Evolutionary conservation across 2,797 vertebrate genomes (phyloP), one percentile per base, ranked within the genome.

Genomic region (Intellagama lesueurii): DNA sequence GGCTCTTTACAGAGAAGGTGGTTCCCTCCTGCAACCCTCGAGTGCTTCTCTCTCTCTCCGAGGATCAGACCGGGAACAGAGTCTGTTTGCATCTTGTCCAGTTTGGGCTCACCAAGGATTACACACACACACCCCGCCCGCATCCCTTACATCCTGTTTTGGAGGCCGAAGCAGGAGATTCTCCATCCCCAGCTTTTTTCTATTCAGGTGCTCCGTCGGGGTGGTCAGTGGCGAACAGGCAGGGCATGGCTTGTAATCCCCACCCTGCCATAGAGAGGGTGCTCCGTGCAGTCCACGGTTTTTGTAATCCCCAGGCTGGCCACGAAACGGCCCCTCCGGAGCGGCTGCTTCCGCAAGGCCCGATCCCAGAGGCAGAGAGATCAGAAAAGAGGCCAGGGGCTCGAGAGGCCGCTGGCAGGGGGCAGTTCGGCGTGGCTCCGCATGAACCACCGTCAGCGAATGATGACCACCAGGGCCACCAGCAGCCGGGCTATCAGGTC

Each of bases 361-460:
- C 89, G 90, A 92, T 95, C 94, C 95, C 95, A 93, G 95, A 88
- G 60, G 82, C 89, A 90, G 94, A 94, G 91, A 95, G 88, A 95
- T 5, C 4, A 94, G 95, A 96, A 96, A 95, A 96, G 92, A 94
- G 96, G 96, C 94, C 93, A 93, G 96, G 96, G 95, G 95, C 16
- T 95, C 94, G 95, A 93, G 94, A 95, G 96, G 96, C 93, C 83
- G 79, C 95, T 95, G 95, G 96, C 95, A n/a, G 98, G 97, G 97
- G 64, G 17, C 16, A 8, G 68, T 28, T 69, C 8, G 97, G 96
- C 97, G 97, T 98, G 96, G 96, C 92, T 95, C 94, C 91, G 80
- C 8, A 90, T 73, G 60, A 94, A 75, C 95, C 92, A 94, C 85
- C 81, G 95, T 99, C 98, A 99, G 93, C 98, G 98, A 91, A 99